A percentile compares a stretch with the other conserved stretches of the same genome.
phyloP scores from a whole-genome alignment of 2,797 vertebrate genomes.

The Silurus aristotelis region DNA sequence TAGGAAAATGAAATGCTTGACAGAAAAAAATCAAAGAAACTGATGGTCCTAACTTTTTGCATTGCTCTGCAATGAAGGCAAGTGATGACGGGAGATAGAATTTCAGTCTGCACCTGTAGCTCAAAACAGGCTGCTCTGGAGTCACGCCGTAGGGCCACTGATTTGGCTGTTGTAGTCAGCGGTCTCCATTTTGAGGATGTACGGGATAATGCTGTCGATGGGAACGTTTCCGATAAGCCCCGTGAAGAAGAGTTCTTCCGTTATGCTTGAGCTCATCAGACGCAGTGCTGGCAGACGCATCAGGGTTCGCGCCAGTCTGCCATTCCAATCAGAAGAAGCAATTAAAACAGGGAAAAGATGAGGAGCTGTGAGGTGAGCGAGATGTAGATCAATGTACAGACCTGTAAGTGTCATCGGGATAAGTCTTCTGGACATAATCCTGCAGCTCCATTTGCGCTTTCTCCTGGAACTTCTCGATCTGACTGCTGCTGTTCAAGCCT shows the following conservation, averaged over 20 bases:
- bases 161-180: constrained; percentile 97
- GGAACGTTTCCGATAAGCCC: constrained; percentile 97
- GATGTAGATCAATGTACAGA: constrained; percentile 58
- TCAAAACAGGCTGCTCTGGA: neutral
- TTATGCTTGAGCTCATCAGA: constrained; percentile 96
- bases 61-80: constrained; percentile 29
- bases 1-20: constrained; percentile 10
- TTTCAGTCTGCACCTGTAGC: constrained; percentile 21
- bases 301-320: constrained; percentile 91
- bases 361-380: neutral
- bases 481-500: constrained; percentile 87
- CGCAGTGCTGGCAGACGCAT: constrained; percentile 93
- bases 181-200: constrained; percentile 99
- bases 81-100: constrained; percentile 10
- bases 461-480: constrained; percentile 98
- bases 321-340: constrained; percentile 51
- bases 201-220: constrained; percentile 99
- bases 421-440: constrained; percentile 98
- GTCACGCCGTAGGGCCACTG: constrained; percentile 81
- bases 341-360: neutral
- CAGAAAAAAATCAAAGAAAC: neutral
- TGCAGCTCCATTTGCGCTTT: constrained; percentile 99
- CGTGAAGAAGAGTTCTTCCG: constrained; percentile 98
- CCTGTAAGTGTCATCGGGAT: constrained; percentile 97
- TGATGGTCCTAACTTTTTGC: constrained; percentile 13